Evolutionary conservation across 2,113 vertebrate genomes (phyloP).

Genomic region (Apodemus sylvaticus): DNA sequence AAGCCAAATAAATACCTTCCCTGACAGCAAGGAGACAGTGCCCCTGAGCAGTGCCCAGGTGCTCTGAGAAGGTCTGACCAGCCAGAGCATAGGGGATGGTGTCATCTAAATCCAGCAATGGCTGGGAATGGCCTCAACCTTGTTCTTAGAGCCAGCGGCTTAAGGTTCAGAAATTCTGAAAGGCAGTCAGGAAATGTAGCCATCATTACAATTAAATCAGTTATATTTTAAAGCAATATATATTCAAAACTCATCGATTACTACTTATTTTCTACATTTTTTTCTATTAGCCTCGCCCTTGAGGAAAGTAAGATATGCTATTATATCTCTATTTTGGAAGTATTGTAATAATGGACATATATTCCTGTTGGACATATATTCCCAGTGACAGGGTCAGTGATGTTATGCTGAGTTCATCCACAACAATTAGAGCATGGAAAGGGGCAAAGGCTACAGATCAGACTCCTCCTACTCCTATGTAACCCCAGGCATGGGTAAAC

Average conservation of each 20-base stretch:
- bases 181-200: neutral
- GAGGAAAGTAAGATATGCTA: neutral
- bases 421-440: neutral
- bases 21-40: neutral
- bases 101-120: neutral
- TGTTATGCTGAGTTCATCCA: neutral
- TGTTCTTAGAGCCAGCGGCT: neutral
- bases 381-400: neutral
- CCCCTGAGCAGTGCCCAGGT: neutral
- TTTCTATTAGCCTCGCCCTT: neutral
- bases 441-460: neutral
- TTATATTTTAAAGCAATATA: neutral
- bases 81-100: neutral
- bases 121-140: too few relatives aligned
- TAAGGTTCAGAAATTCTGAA: neutral
- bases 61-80: neutral
- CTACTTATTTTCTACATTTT: conserved; percentile 7
- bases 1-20: neutral
- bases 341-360: too few relatives aligned
- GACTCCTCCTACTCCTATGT: neutral
- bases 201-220: neutral
- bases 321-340: neutral
- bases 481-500: neutral
- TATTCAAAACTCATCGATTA: neutral
- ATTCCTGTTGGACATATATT: too few relatives aligned